Conservation (phyloP, 1,140 invertebrate species). For the Homalodisca vitripennis region DNA sequence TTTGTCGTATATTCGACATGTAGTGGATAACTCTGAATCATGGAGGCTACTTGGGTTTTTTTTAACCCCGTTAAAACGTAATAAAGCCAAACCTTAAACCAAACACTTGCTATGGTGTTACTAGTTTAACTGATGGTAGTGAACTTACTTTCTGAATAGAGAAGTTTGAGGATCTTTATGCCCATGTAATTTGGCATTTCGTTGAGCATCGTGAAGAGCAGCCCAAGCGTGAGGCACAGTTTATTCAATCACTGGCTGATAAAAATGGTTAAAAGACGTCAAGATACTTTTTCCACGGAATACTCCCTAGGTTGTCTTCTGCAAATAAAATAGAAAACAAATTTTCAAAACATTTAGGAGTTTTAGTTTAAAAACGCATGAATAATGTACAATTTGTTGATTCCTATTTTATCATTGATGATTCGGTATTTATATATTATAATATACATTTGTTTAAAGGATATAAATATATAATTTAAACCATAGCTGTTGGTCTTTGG, state of each 20-base stretch:
- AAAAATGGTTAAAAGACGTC: background rate
- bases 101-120: background rate
- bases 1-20: no score
- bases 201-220: conserved; percentile 61
- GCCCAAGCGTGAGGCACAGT: conserved; percentile 61
- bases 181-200: conserved; percentile 62
- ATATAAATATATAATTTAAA: background rate
- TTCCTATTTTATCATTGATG: background rate
- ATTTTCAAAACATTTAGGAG: no score
- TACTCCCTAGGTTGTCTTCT: conserved; percentile 1
- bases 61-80: no score
- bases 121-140: background rate
- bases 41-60: no score
- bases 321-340: background rate
- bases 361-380: background rate
- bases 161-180: background rate
- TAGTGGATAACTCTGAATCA: no score
- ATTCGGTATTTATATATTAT: background rate
- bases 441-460: background rate
- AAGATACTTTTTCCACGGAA: conserved; percentile 5
- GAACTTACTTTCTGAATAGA: background rate
- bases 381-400: background rate
- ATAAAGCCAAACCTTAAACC: background rate
- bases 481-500: no score
- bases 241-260: background rate